phyloP scores from a whole-genome alignment of 1,140 invertebrate species.

The Penaeus japonicus region DNA sequence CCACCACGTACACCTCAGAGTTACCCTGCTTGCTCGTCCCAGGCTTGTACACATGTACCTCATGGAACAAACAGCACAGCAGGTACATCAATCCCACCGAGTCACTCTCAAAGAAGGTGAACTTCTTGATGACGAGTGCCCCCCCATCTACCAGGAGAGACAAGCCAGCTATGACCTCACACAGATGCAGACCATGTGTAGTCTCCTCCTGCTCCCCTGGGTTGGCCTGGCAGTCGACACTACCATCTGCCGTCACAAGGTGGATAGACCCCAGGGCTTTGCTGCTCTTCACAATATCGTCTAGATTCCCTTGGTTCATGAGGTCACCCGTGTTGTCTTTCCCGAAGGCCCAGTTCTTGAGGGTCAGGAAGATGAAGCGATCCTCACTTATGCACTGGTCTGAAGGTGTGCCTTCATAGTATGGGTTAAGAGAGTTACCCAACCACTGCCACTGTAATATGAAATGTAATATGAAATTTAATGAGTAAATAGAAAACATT shows the following conservation, averaged over 20 bases:
- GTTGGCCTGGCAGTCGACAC: conserved; percentile 82
- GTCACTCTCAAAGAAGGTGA: conserved; percentile 86
- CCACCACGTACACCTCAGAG: conserved; percentile 90
- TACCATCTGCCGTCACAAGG: conserved; percentile 91
- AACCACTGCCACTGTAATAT: conserved; percentile 80
- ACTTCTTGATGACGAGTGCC: conserved; percentile 88
- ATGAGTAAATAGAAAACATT: not conserved
- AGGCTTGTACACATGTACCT: conserved; percentile 83
- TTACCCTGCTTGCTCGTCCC: conserved; percentile 92
- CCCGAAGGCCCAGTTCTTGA: conserved; percentile 86
- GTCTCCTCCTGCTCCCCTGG: conserved; percentile 86
- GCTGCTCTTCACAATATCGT: conserved; percentile 68
- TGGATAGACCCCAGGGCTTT: conserved; percentile 61
- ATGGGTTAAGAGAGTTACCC: conserved; percentile 87
- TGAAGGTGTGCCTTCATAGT: conserved; percentile 84
- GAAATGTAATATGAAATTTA: conserved; percentile 6
- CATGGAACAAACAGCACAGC: conserved; percentile 76
- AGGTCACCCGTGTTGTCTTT: conserved; percentile 84
- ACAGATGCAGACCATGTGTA: conserved; percentile 80
- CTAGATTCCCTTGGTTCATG: conserved; percentile 73
- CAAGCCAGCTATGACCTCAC: conserved; percentile 75
- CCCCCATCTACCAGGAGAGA: conserved; percentile 70
- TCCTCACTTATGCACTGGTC: conserved; percentile 84
- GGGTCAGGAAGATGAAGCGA: conserved; percentile 80
- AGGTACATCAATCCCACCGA: conserved; percentile 83